Evolutionary conservation across 2,113 vertebrate genomes (phyloP), one percentile per base, ranked within the genome.

Genomic region (Pterocles burchelli): DNA sequence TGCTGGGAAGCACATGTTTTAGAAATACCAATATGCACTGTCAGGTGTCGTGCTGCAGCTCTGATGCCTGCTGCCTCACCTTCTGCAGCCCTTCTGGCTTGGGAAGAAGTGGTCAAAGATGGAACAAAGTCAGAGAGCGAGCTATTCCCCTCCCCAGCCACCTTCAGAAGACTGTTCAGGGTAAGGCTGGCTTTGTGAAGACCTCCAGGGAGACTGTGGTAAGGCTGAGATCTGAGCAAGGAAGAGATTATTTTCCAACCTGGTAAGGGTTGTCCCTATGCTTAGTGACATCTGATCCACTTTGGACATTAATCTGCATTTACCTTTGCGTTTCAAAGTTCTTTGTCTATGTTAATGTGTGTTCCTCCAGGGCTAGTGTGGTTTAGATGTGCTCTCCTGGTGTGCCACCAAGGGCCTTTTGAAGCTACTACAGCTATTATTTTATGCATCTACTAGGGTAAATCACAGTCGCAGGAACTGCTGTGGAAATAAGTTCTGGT

Each of bases 101-200:
- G 49, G 41, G 41, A 83, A 67, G 33, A 70, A 65, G 38, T 43
- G 33, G 11, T 52, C 41, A 43, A 20, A 92, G 14, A 29, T 7
- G 1, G 48, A 77, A 21, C 7, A 29, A 58, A 66, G 31, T 52
- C 41, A 54, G 45, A 51, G 8, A 10, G 18, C 46, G 58, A 86
- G 16, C 24, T 46, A 5, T 29, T 58, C 4, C 4, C 31, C 10
- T 63, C 8, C 24, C 2, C n/a, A 31, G 5, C 10, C 14, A 13
- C 18, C 33, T 62, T 83, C 36, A 67, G 36, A 73, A 84, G 43
- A 18, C 8, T 6, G 2, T 70, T 59, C 11, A 0, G 0, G 17
- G 8, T 87, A 61, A 61, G 49, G 2, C 9, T 75, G n/a, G 18
- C 3, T 80, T 66, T 84, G 26, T 38, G 41, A 67, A 5, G 15